phyloP scores from a whole-genome alignment of 2,113 vertebrate genomes.

The Oreochromis spilurus region DNA sequence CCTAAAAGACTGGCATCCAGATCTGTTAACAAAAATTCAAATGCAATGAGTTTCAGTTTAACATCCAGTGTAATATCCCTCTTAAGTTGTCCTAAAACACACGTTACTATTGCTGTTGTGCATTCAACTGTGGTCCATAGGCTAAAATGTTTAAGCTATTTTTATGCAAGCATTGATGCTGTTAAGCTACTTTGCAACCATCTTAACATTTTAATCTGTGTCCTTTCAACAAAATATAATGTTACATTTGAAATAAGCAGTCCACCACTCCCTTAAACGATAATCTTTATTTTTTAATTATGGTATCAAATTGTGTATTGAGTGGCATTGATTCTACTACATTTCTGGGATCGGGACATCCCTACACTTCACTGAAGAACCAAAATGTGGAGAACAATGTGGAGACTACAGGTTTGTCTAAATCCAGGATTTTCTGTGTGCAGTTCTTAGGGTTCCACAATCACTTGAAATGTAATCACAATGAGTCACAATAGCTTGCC shows the following conservation, averaged over 20 bases:
- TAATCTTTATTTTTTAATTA: not conserved
- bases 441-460: not conserved
- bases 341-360: not conserved
- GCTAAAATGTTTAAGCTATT: not conserved
- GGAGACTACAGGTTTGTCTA: not conserved
- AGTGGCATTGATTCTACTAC: not conserved
- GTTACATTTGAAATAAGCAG: not conserved
- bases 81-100: not conserved
- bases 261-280: not conserved
- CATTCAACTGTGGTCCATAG: not conserved
- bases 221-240: not conserved
- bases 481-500: not conserved
- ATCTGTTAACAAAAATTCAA: not conserved
- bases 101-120: rapidly evolving
- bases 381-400: not conserved
- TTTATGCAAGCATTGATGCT: not conserved
- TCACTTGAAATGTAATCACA: not conserved
- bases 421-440: not conserved
- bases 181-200: not conserved
- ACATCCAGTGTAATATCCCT: not conserved
- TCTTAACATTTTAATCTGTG: not conserved
- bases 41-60: not conserved
- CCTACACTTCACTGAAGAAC: not conserved
- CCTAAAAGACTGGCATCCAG: not conserved
- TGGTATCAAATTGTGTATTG: not conserved